Percentiles rank a stretch among this genome's conserved stretches.
These are phyloP conservation scores for Axis porcinus DNA, from an alignment of 2,113 vertebrate species.

Conservation along the genomic window DNA sequence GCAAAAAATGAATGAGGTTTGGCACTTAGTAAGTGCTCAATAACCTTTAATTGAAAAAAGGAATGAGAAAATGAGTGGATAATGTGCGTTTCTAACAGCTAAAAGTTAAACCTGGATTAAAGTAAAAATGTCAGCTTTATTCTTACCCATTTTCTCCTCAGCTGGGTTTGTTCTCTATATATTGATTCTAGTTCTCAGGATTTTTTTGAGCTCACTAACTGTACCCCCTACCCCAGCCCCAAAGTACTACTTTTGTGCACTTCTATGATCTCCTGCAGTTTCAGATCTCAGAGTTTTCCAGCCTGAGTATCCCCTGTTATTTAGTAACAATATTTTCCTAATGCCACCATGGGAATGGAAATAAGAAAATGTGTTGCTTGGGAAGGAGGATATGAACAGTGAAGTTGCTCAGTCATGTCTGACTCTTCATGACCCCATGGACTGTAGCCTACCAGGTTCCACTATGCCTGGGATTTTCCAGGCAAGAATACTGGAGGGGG, in stretches of 20 bases:
- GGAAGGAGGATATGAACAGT: neutral
- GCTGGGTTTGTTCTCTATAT: neutral
- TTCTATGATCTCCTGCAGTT: neutral
- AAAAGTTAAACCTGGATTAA: neutral
- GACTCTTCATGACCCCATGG: too few relatives aligned
- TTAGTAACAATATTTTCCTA: constrained; percentile 32
- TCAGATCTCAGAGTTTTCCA: neutral
- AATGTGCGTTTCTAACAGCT: neutral
- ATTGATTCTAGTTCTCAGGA: neutral
- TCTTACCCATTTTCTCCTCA: neutral
- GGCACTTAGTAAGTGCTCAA: neutral
- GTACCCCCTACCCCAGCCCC: rapidly evolving
- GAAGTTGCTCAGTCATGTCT: too few relatives aligned
- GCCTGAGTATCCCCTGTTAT: neutral
- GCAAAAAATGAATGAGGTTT: neutral
- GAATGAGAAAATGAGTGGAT: neutral
- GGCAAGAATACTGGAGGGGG: too few relatives aligned
- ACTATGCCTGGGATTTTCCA: too few relatives aligned
- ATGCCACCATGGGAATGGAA: neutral
- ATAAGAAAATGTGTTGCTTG: neutral
- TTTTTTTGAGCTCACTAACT: neutral
- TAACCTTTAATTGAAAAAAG: neutral
- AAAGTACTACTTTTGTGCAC: neutral
- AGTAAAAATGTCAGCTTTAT: neutral
- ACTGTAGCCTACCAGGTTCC: too few relatives aligned